These are phyloP conservation scores for Ceratina japonica DNA, from an alignment of 1,140 invertebrate species.

Conservation along the genomic window DNA sequence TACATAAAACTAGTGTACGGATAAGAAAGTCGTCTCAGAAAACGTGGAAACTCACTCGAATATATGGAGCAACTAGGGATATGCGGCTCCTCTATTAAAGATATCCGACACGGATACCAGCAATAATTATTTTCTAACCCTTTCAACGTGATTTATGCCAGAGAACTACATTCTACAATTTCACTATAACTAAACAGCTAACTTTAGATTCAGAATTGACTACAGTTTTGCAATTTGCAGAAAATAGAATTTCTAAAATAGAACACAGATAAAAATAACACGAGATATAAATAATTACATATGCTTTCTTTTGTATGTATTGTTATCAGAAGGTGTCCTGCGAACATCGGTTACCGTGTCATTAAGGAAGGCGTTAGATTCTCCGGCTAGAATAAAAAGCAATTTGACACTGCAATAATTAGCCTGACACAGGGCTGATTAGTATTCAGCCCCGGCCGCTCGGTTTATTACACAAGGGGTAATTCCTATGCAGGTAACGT, in stretches of 20 bases:
- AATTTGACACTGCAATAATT: constrained; percentile 3
- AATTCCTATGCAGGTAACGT: constrained; percentile 3
- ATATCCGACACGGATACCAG: constrained; percentile 1
- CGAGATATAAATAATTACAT: too few relatives aligned
- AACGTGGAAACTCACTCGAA: neutral
- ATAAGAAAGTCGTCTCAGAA: neutral
- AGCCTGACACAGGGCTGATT: neutral
- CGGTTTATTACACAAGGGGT: constrained; percentile 14
- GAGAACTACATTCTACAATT: too few relatives aligned
- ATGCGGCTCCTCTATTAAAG: neutral
- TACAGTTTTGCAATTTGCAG: too few relatives aligned
- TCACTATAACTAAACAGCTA: too few relatives aligned
- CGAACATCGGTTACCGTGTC: too few relatives aligned
- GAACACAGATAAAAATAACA: too few relatives aligned
- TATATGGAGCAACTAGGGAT: neutral
- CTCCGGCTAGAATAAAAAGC: too few relatives aligned
- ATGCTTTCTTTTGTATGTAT: too few relatives aligned
- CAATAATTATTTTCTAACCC: constrained; percentile 4
- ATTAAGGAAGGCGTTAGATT: neutral
- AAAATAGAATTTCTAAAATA: too few relatives aligned
- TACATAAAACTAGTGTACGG: neutral
- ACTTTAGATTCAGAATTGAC: too few relatives aligned
- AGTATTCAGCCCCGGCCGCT: constrained; percentile 7
- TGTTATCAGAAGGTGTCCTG: too few relatives aligned
- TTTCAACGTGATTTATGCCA: neutral